phyloP scores from a whole-genome alignment of 2,113 vertebrate genomes.

The Sinocyclocheilus grahami region DNA sequence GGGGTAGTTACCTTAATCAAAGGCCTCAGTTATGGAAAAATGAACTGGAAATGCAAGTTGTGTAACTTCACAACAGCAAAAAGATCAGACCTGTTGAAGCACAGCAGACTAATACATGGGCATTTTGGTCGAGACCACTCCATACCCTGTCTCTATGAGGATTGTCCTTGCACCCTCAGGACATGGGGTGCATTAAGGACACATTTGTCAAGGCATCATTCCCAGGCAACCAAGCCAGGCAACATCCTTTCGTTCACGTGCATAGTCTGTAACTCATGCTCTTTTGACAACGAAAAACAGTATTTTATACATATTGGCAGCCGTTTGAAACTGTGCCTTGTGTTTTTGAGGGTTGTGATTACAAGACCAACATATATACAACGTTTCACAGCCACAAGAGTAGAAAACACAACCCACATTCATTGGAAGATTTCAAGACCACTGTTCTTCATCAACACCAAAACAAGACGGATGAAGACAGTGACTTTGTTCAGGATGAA shows the following conservation, averaged over 20 bases:
- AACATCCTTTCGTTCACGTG: constrained; percentile 40
- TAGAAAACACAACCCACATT: constrained; percentile 41
- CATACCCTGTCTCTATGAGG: constrained; percentile 44
- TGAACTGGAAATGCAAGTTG: constrained; percentile 47
- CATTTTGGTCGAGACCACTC: constrained; percentile 39
- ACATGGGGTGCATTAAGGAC: too few species aligned
- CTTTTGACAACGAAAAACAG: constrained; percentile 38
- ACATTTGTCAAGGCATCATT: constrained; percentile 18
- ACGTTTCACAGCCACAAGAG: constrained; percentile 39
- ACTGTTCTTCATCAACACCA: constrained; percentile 34
- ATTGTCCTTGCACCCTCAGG: not conserved
- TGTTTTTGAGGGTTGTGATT: constrained; percentile 48
- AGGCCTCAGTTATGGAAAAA: constrained; percentile 27
- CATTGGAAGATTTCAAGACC: constrained; percentile 45
- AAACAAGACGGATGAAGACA: constrained; percentile 17
- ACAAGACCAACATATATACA: constrained; percentile 45
- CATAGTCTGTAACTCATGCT: constrained; percentile 44
- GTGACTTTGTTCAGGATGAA: constrained; percentile 32
- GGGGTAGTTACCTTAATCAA: not conserved
- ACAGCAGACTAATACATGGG: constrained; percentile 39
- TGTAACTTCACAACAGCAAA: constrained; percentile 12
- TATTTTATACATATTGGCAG: constrained; percentile 46
- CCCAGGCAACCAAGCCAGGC: constrained; percentile 20
- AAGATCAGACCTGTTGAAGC: constrained; percentile 38
- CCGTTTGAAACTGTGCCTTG: constrained; percentile 42